Evolutionary conservation across 2,113 vertebrate species (phyloP).

Genomic region (Podarcis muralis): DNA sequence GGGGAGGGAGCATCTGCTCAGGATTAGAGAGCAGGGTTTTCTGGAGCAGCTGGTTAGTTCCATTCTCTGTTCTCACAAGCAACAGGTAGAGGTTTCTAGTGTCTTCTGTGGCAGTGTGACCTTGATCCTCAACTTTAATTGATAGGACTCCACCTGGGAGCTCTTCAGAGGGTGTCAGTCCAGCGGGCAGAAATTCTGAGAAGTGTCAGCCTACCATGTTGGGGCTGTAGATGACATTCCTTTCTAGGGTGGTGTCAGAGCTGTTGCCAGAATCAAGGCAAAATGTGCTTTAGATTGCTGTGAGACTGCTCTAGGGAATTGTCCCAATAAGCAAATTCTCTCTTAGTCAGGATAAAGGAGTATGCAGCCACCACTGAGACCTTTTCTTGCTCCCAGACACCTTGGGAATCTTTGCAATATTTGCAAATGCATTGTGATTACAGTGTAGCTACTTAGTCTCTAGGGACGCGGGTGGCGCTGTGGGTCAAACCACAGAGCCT

Average conservation of each 20-base stretch:
- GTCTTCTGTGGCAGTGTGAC: not conserved
- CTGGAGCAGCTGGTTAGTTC: conserved; percentile 7
- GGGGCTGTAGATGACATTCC: not conserved
- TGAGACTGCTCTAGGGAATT: not conserved
- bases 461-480: too few relatives aligned
- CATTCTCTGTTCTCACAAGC: not conserved
- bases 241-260: fast-evolving
- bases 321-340: not conserved
- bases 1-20: not conserved
- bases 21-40: not conserved
- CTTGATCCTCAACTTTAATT: not conserved
- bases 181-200: not conserved
- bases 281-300: not conserved
- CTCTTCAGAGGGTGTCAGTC: not conserved
- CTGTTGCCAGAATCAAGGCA: not conserved
- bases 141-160: not conserved
- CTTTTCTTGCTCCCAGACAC: not conserved
- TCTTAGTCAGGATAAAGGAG: not conserved
- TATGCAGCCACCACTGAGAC: not conserved
- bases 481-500: too few relatives aligned
- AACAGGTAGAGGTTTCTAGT: fast-evolving
- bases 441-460: too few relatives aligned
- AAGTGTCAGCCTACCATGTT: not conserved
- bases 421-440: not conserved
- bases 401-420: not conserved